Evolutionary conservation across 2,113 vertebrate species (phyloP), one percentile per base, ranked within the genome.

Genomic region (Dipodomys spectabilis): DNA sequence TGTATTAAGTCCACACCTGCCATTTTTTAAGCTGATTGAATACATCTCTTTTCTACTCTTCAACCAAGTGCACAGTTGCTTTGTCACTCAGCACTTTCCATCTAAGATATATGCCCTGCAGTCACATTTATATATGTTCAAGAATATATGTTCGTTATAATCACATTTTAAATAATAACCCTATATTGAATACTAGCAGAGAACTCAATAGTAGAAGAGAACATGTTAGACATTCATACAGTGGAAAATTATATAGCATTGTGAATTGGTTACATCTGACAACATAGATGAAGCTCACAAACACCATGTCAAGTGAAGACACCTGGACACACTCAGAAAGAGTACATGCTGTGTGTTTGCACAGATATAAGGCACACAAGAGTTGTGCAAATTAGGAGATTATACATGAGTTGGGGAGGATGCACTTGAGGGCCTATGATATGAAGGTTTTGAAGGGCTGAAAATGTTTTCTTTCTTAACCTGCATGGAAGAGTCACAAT

Each of bases 371-470:
- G 86, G 20, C 6, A 73, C n/a, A 27, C 82, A 91, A 23, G 69
- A 2, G 4, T 12, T 28, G 16, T 35, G 53, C 9, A 82, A 84
- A 44, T 65, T 18, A 35, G 15, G 27, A 75, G 11, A 35, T 18
- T 32, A 32, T 6, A 71, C 23, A 28, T 35, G 45, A 62, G 8
- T 7, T 3, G 49, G 7, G 1, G 18, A 7, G 39, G 57, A 18
- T 7, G 5, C 16, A 25, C 5, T 0, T 13, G 7, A 10, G 4
- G 10, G 7, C 2, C 53, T 30, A 10, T 23, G 15, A 72, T 18
- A 4, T 23, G 10, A 91, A 45, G n/a, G 32, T 25, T 57, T 67
- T 11, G 23, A 9, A 9, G 19, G 44, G 45, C 49, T 64, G 28
- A 22, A 10, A 30, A n/a, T 28, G 11, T 6, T 28, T 20, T 53